Conservation (phyloP, 2,888 invertebrate species). For the Tipula helvola region DNA sequence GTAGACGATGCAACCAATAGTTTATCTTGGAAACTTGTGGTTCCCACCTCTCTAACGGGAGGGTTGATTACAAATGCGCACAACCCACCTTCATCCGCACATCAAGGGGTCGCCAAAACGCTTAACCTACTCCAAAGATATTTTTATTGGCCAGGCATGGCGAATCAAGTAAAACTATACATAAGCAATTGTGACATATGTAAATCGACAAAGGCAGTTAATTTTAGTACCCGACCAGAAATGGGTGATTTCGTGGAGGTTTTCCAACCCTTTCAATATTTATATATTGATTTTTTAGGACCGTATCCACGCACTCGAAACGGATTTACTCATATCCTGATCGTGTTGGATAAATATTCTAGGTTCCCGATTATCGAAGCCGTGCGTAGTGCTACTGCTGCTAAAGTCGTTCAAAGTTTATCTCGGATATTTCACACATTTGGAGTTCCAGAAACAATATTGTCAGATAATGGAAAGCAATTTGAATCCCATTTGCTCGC, state of each 20-base stretch:
- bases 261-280: not conserved
- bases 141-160: not conserved
- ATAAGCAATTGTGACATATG: not conserved
- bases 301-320: not conserved
- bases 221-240: not conserved
- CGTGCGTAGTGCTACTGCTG: not conserved
- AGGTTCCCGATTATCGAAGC: not conserved
- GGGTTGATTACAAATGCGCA: not conserved
- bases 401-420: not conserved
- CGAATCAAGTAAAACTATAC: not conserved
- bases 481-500: not conserved
- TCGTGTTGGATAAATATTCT: not conserved
- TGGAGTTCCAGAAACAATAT: too few species aligned
- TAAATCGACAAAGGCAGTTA: not conserved
- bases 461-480: too few species aligned
- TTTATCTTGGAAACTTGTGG: not conserved
- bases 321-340: not conserved
- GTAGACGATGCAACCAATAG: not conserved
- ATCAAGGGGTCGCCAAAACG: not conserved
- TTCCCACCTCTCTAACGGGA: not conserved
- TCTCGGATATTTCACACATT: not conserved
- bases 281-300: too few species aligned
- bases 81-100: not conserved
- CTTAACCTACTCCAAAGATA: not conserved
- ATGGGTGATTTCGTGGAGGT: not conserved